These are phyloP conservation scores for Vireo altiloquus DNA, from an alignment of 2,113 vertebrate species.

Conservation along the genomic window DNA sequence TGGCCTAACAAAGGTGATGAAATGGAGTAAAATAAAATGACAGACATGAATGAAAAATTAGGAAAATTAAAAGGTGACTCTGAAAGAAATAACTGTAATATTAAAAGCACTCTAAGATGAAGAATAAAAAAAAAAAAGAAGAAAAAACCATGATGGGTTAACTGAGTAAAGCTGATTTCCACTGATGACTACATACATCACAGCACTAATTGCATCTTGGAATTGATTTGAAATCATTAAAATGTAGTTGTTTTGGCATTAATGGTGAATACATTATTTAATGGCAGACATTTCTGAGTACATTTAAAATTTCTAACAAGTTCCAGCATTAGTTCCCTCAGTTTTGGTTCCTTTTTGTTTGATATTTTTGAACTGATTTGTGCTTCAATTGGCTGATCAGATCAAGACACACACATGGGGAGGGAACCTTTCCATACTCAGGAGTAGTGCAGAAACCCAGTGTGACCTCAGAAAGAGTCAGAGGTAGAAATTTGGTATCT, in stretches of 20 bases:
- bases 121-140: not conserved
- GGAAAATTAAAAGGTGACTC: conserved; percentile 30
- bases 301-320: not conserved
- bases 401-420: rapidly evolving
- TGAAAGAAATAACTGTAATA: not conserved
- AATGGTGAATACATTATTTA: not conserved
- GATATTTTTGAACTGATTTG: not conserved
- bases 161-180: not conserved
- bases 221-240: not conserved
- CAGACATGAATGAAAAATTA: conserved; percentile 36
- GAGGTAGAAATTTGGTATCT: not conserved
- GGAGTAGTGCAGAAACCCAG: not conserved
- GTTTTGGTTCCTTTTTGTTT: not conserved
- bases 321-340: not conserved
- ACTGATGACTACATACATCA: conserved; percentile 1
- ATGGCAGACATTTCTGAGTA: not conserved
- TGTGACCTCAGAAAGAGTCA: not conserved
- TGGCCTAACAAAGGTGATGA: conserved; percentile 72
- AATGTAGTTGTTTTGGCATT: not conserved
- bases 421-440: not conserved
- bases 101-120: conserved; percentile 5
- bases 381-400: not conserved
- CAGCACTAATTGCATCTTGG: not conserved
- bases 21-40: conserved; percentile 46
- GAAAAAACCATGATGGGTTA: not conserved